Conservation (phyloP, 2,113 vertebrate species). For the Indri indri region DNA sequence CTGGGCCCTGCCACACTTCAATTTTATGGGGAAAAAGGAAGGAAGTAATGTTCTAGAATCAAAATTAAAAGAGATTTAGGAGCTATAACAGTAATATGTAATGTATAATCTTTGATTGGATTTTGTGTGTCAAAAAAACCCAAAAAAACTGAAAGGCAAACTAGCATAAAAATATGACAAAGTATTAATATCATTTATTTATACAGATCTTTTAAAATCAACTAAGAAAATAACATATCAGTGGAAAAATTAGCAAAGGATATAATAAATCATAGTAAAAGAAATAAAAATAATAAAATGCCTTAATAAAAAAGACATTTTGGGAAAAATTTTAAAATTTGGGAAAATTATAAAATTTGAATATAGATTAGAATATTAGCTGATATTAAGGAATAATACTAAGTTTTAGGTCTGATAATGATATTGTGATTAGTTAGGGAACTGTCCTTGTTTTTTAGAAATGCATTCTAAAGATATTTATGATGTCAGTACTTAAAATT, state of each 20-base stretch:
- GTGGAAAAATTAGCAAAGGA: not conserved
- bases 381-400: not conserved
- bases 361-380: not conserved
- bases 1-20: not conserved
- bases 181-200: not conserved
- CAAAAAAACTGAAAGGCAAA: not conserved
- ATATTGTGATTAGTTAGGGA: not conserved
- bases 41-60: not conserved
- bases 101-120: not conserved
- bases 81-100: not conserved
- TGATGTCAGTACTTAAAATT: not conserved
- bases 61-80: slow-evolving; percentile 25
- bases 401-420: not conserved
- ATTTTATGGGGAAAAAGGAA: not conserved
- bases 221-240: not conserved
- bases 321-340: not conserved
- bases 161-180: not conserved
- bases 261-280: not conserved
- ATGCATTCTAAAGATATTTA: not conserved
- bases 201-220: not conserved
- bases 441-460: not conserved
- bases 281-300: not conserved
- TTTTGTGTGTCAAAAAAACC: not conserved
- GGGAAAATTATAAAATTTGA: not conserved
- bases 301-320: not conserved